Evolutionary conservation across 2,113 vertebrate species (phyloP).

Genomic region (Paratilapia polleni): DNA sequence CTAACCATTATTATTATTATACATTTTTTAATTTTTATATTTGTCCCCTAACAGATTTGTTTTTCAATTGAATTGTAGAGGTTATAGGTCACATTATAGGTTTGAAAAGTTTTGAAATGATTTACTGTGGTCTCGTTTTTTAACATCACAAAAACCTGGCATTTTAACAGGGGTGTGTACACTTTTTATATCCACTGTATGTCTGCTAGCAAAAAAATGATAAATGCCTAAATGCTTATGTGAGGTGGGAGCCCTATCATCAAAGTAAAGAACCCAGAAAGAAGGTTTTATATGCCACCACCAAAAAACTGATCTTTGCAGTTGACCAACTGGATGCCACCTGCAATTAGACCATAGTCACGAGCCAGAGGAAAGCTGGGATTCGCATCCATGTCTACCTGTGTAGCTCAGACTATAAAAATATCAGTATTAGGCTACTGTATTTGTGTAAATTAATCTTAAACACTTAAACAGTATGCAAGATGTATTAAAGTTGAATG

Average conservation of each 20-base stretch:
- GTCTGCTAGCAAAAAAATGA: no score
- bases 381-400: background rate
- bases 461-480: background rate
- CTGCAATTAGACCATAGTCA: background rate
- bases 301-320: background rate
- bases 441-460: background rate
- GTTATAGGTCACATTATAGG: no score
- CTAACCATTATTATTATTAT: no score
- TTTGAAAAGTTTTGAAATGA: no score
- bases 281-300: background rate
- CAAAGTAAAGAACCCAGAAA: background rate
- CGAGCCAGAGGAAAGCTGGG: background rate
- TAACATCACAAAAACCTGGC: no score
- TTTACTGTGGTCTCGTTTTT: no score
- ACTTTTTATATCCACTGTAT: no score
- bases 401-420: background rate
- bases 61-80: no score
- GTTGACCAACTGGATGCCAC: background rate
- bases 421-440: background rate
- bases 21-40: no score
- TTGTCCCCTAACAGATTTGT: no score
- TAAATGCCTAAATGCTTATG: no score
- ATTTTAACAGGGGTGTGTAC: no score
- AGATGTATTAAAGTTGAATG: background rate
- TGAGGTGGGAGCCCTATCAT: background rate